Evolutionary conservation across 1,140 invertebrate species (phyloP).

Genomic region (Drosophila aff.): DNA sequence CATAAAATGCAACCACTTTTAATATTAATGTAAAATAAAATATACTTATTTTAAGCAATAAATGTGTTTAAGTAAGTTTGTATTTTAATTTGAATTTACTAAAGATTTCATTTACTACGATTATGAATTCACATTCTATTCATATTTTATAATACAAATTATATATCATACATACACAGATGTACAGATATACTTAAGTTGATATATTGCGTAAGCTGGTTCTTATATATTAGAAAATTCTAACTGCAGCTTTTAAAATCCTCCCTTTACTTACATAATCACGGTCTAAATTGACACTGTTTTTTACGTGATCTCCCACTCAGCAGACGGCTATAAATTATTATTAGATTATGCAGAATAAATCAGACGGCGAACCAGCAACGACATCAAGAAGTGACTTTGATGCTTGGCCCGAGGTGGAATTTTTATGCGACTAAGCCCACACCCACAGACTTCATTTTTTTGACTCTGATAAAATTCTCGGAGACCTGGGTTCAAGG

Average conservation of each 20-base stretch:
- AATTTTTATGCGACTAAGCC: constrained; percentile 60
- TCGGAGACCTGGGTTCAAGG: constrained; percentile 28
- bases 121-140: not conserved
- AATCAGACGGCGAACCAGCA: not conserved
- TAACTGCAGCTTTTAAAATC: not conserved
- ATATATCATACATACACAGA: too few species aligned
- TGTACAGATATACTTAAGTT: not conserved
- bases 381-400: constrained; percentile 42
- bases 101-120: not conserved
- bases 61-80: not conserved
- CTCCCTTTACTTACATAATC: constrained; percentile 7
- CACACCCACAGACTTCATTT: constrained; percentile 16
- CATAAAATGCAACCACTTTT: not conserved
- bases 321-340: constrained; percentile 57
- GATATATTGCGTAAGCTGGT: not conserved
- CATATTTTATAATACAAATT: not conserved
- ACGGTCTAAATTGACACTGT: constrained; percentile 50
- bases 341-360: constrained; percentile 64
- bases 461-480: not conserved
- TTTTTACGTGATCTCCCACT: constrained; percentile 49
- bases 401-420: constrained; percentile 38
- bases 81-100: not conserved
- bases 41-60: not conserved
- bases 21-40: not conserved
- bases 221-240: not conserved